Evolutionary conservation across 1,140 invertebrate genomes (phyloP).

Genomic region (Branchinecta lindahli): DNA sequence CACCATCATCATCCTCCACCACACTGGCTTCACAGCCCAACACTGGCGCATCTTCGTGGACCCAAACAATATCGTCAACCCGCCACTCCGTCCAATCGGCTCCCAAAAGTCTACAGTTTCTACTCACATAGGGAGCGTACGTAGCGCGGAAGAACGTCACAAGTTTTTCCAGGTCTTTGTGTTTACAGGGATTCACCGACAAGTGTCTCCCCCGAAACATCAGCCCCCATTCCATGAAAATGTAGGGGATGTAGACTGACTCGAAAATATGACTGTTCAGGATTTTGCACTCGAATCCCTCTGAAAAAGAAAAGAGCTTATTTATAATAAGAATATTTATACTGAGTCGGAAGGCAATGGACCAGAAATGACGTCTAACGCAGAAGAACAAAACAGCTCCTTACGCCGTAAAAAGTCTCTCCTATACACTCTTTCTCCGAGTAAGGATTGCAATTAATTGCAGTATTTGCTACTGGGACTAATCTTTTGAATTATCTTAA

Average conservation of each 20-base stretch:
- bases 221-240: conserved; percentile 29
- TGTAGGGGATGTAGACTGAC: conserved; percentile 25
- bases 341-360: no score
- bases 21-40: neutral
- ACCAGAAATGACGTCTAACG: no score
- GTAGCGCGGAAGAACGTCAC: neutral
- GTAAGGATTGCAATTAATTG: no score
- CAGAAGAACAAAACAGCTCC: no score
- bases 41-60: conserved; percentile 8
- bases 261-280: conserved; percentile 24
- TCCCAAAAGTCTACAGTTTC: neutral
- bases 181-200: neutral
- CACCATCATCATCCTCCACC: no score
- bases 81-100: conserved; percentile 9
- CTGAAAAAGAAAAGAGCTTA: conserved; percentile 14
- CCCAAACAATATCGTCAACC: conserved; percentile 13
- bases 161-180: conserved; percentile 2
- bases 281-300: conserved; percentile 28
- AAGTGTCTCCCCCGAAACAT: conserved; percentile 13
- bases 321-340: neutral
- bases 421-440: no score
- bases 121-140: conserved; percentile 12
- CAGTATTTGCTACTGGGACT: no score
- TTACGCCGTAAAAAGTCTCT: no score
- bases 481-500: no score